Percentiles rank a stretch among this genome's conserved stretches.
These are phyloP conservation scores for Carpatolechia fugitivella DNA, from an alignment of 2,888 invertebrate species.

Conservation along the genomic window DNA sequence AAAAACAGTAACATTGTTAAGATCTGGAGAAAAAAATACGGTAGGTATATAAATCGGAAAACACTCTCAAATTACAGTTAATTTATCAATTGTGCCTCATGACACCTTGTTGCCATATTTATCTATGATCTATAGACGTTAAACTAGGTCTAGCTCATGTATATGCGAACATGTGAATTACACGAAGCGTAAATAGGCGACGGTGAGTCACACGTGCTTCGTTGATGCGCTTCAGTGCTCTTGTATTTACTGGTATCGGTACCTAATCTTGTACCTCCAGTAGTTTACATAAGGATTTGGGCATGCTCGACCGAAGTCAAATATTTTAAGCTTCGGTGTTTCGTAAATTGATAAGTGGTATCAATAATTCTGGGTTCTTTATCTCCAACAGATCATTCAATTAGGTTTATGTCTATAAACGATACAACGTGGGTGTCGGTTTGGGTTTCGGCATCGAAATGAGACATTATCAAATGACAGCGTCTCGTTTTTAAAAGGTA, in stretches of 20 bases:
- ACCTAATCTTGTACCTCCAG: constrained; percentile 9
- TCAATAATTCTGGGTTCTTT: neutral
- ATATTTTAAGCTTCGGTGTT: constrained; percentile 2
- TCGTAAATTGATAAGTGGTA: neutral
- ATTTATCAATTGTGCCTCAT: neutral
- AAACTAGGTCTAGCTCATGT: constrained; percentile 54
- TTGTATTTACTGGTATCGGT: constrained; percentile 10
- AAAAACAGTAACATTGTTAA: too few species aligned
- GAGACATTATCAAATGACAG: neutral
- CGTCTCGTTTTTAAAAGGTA: neutral
- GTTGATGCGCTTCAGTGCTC: constrained; percentile 41
- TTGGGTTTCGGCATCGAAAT: neutral
- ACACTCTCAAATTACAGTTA: too few species aligned
- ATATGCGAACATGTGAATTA: constrained; percentile 54
- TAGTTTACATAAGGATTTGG: constrained; percentile 10
- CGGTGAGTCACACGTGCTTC: constrained; percentile 54
- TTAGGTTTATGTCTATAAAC: constrained; percentile 3
- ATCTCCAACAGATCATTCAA: neutral
- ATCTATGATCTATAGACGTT: constrained; percentile 13
- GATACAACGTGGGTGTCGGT: neutral
- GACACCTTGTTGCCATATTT: constrained; percentile 6
- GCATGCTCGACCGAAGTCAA: constrained; percentile 6
- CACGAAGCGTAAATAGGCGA: constrained; percentile 47
- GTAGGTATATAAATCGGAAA: too few species aligned
- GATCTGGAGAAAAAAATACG: too few species aligned